Evolutionary conservation across 1,140 invertebrate species (phyloP).

Genomic region (Parapsyche elsis): DNA sequence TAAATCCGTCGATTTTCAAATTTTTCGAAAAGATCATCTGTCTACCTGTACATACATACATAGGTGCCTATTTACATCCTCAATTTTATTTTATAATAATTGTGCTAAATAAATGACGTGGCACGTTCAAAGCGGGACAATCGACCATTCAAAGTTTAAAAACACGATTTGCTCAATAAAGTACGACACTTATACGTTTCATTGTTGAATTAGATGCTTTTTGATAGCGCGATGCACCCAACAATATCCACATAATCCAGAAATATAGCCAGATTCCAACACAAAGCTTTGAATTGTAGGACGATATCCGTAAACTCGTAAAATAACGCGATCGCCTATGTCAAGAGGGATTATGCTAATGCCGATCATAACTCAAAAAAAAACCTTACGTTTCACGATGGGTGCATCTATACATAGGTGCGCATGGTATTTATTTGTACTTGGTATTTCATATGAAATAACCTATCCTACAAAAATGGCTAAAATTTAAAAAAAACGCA

Average conservation of each 20-base stretch:
- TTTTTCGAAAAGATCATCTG: too few relatives aligned
- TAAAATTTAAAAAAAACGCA: too few relatives aligned
- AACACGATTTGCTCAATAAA: constrained; percentile 19
- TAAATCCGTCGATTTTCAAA: too few relatives aligned
- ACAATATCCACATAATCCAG: constrained; percentile 42
- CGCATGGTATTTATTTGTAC: too few relatives aligned
- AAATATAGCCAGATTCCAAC: constrained; percentile 44
- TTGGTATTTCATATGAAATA: too few relatives aligned
- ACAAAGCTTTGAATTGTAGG: constrained; percentile 35
- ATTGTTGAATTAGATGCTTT: constrained; percentile 28
- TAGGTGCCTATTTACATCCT: too few relatives aligned
- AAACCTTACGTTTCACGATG: constrained; percentile 8
- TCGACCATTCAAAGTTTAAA: background rate
- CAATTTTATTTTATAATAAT: too few relatives aligned
- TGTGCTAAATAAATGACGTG: too few relatives aligned
- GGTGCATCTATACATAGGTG: background rate
- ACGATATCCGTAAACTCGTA: constrained; percentile 54
- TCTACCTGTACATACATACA: too few relatives aligned
- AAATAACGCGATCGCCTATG: constrained; percentile 53
- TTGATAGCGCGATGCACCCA: background rate
- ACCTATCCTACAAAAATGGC: too few relatives aligned
- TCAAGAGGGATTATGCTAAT: constrained; percentile 52
- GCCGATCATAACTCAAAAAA: constrained; percentile 43
- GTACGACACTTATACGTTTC: constrained; percentile 6
- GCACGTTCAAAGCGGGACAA: background rate